Evolutionary conservation across 2,888 invertebrate species (phyloP), one percentile per base, ranked within the genome.

Genomic region (Tipula helvola): DNA sequence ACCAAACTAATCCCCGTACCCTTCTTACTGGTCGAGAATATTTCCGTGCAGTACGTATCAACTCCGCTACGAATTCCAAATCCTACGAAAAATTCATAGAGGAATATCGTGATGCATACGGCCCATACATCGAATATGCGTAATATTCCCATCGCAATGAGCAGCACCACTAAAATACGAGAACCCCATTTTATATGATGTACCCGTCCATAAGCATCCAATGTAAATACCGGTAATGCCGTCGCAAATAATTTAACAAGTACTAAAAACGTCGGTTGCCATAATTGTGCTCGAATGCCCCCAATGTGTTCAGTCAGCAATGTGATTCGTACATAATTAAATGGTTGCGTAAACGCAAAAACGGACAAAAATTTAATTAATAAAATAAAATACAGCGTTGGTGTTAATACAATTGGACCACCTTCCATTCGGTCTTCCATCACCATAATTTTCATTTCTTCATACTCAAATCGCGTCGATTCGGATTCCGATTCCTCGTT

Each of bases 381-480:
- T 5, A 84, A 84, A 16, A 84, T 84, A 84, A 84, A 84, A 84
- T 84, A 84, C n/a, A 84, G n/a, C 13, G 84, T 39, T 39, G 36
- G 36, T 0, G 36, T 36, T 13, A 41, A 13, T 39, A 84, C 36
- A 16, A 84, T 84, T 39, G 84, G 16, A 13, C n/a, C 36, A 84
- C 39, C 41, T n/a, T 84, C 84, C 41, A 84, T 39, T 5, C 39
- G 41, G 16, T 84, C 84, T 7, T 84, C 84, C 36, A 84, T 36
- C 36, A 84, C 84, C 84, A 84, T 84, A 41, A 84, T 84, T 84
- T 84, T 84, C 84, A 84, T 84, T 84, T 84, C 39, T 39, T 84
- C 84, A 16, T 84, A 84, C 10, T 84, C 84, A 39, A 39, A 84
- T 13, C 84, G 36, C 3, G 84, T 84, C 7, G 36, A 13, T 8